These are phyloP conservation scores for Mallotus villosus DNA, from an alignment of 2,797 vertebrate genomes.

Conservation along the genomic window DNA sequence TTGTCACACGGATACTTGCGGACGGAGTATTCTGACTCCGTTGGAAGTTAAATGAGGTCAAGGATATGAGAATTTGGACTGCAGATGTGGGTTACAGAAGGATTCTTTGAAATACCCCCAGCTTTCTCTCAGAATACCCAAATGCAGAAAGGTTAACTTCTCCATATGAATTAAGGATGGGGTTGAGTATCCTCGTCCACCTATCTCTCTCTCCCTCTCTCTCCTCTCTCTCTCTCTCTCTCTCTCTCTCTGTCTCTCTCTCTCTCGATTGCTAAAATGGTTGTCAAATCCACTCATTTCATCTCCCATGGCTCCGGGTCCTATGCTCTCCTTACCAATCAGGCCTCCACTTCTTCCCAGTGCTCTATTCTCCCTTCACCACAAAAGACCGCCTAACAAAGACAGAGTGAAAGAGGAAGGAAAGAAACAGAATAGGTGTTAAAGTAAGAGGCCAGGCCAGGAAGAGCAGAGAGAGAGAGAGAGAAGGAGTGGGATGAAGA, in stretches of 20 bases:
- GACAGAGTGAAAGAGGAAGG: conserved; percentile 46
- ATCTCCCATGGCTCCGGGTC: conserved; percentile 62
- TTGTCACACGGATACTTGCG: too few species aligned
- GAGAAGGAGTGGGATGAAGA: conserved; percentile 51
- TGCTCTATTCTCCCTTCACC: conserved; percentile 46
- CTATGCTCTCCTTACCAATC: conserved; percentile 58
- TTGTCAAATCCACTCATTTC: conserved; percentile 52
- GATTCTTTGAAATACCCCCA: neutral
- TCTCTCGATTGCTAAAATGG: conserved; percentile 32
- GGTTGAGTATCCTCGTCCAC: conserved; percentile 9
- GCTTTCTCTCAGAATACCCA: neutral
- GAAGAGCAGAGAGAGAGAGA: conserved; percentile 39
- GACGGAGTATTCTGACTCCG: neutral
- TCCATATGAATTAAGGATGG: neutral
- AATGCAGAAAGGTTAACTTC: neutral
- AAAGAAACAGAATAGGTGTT: conserved; percentile 21
- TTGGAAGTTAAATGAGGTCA: neutral
- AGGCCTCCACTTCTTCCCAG: conserved; percentile 55
- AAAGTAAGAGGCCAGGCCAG: conserved; percentile 2
- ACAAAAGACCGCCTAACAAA: conserved; percentile 64
- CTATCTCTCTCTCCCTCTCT: conserved; percentile 37
- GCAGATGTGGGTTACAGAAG: neutral
- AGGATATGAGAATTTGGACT: neutral
- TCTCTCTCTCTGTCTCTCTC: conserved; percentile 16
- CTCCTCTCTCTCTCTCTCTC: conserved; percentile 14